phyloP scores from a whole-genome alignment of 2,797 vertebrate species.

The Hozukius guyotensis region DNA sequence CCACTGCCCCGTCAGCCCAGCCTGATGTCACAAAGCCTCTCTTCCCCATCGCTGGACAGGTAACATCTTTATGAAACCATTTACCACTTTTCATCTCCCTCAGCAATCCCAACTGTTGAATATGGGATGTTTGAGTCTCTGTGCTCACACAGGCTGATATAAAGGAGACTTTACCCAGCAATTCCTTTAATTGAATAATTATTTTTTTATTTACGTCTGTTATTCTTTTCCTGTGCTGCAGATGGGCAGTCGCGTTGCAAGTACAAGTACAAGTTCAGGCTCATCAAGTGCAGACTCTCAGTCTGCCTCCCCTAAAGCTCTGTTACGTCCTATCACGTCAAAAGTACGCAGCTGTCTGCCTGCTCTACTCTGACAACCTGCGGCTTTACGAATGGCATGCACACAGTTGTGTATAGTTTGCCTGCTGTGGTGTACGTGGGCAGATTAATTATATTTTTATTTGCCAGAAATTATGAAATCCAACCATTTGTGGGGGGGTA shows the following conservation, averaged over 20 bases:
- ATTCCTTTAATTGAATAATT: conserved; percentile 23
- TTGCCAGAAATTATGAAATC: background rate
- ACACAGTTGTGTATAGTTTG: conserved; percentile 35
- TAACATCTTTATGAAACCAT: conserved; percentile 57
- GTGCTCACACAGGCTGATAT: background rate
- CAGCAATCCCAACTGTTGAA: background rate
- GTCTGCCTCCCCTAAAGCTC: conserved; percentile 92
- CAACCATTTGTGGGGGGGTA: background rate
- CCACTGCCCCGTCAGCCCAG: conserved; percentile 79
- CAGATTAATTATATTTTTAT: conserved; percentile 23
- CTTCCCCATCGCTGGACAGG: conserved; percentile 94
- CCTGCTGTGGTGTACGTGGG: conserved; percentile 19
- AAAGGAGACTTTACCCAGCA: background rate
- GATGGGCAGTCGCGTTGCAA: conserved; percentile 93
- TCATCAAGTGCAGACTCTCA: conserved; percentile 92
- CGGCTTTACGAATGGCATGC: conserved; percentile 77
- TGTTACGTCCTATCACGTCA: conserved; percentile 92
- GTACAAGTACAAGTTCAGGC: conserved; percentile 88
- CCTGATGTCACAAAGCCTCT: conserved; percentile 91
- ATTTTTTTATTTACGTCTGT: conserved; percentile 77
- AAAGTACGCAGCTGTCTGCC: conserved; percentile 87
- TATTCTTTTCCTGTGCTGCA: conserved; percentile 91
- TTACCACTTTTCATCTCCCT: background rate
- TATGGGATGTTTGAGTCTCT: background rate
- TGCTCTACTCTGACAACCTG: conserved; percentile 55